Evolutionary conservation across 2,888 invertebrate species (phyloP), one percentile per base, ranked within the genome.

Genomic region (Conus canariensis): DNA sequence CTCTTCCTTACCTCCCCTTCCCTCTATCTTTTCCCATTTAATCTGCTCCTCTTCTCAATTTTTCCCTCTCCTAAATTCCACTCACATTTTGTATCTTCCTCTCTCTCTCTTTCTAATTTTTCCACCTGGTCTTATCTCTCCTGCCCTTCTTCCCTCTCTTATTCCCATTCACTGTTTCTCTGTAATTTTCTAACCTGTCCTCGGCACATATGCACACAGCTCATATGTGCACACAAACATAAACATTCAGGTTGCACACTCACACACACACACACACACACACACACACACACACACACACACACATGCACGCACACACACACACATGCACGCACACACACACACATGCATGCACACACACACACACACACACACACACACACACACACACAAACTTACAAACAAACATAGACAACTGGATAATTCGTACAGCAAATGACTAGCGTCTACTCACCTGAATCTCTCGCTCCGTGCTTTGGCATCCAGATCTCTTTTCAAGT

Each of bases 401-500:
- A 9, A 82, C 82, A 82, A 16, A 82, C 56, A 82, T 1, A 19
- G 19, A 22, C 77, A 77, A 8, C 10, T 10, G 9, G 25, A 10
- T 25, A 77, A 16, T 19, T 70, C n/a, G 22, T 16, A 64, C 64
- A 64, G 64, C 10, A 14, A 7, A 70, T 16, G 8, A 70, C 70
- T 22, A 22, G 70, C 5, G 7, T 16, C 3, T 8, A 77, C 77
- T 56, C 91, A 97, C 97, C 97, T 96, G 96, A 98, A 99, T 80
- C 98, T 97, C 96, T 99, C 99, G 45, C 99, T 99, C 95, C 99
- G 98, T 91, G 98, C 98, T 93, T 99, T 97, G 0, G 99, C 99
- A 96, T 99, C 99, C 93, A 99, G 97, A 96, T 99, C 99, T 92
- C 99, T 97, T 96, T 99, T 98, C 60, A 99, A 97, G 94, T 99